A percentile compares a stretch with the other conserved stretches of the same genome.
Evolutionary conservation across 1,140 invertebrate genomes (phyloP).

Genomic region (Coenobita brevimanus): DNA sequence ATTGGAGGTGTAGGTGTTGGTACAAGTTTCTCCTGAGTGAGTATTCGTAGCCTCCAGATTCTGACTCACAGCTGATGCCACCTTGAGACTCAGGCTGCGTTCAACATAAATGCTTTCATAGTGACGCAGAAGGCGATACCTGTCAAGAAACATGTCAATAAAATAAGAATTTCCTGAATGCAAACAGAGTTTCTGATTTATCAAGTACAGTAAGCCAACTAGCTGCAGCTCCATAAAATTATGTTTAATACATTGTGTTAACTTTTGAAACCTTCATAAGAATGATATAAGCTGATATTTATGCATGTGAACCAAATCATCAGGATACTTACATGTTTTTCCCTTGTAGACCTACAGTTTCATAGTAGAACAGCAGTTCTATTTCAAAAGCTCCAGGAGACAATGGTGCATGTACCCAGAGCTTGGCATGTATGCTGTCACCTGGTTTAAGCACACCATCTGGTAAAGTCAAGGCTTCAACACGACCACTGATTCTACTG

Average conservation of each 20-base stretch:
- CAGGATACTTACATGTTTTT: conserved; percentile 21
- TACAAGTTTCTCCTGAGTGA: neutral
- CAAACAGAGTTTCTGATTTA: too few species aligned
- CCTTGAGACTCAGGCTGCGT: conserved; percentile 50
- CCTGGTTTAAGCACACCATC: conserved; percentile 35
- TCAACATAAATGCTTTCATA: conserved; percentile 43
- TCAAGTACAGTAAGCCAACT: too few species aligned
- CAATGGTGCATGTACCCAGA: conserved; percentile 53
- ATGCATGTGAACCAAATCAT: neutral
- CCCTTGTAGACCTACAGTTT: conserved; percentile 9
- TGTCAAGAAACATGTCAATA: neutral
- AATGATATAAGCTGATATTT: neutral
- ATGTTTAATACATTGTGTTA: neutral
- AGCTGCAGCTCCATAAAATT: neutral
- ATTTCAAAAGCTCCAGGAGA: conserved; percentile 51
- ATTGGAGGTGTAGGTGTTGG: conserved; percentile 34
- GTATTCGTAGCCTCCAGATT: conserved; percentile 19
- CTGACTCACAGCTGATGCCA: conserved; percentile 37
- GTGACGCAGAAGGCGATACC: neutral
- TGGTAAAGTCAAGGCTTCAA: conserved; percentile 1
- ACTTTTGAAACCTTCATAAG: neutral
- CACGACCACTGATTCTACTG: conserved; percentile 14
- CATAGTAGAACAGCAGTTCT: conserved; percentile 53
- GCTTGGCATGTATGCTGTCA: conserved; percentile 34
- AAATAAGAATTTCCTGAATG: neutral